phyloP scores from a whole-genome alignment of 2,113 vertebrate genomes.

The Pachypanchax playfairii region DNA sequence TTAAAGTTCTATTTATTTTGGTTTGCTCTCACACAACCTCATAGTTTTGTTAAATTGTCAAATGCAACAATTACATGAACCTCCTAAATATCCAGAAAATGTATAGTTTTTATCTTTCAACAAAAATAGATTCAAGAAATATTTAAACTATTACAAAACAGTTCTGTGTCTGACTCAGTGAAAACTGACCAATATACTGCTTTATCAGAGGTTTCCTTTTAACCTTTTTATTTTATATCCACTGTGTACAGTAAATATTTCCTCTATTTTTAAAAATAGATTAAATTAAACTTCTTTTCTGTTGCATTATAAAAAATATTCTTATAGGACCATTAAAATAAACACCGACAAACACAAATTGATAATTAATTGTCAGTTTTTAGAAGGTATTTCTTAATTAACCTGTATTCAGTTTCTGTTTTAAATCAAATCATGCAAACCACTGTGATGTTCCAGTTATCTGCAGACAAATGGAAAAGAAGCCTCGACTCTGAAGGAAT shows the following conservation, averaged over 20 bases:
- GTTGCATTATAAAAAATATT: background rate
- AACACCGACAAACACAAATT: background rate
- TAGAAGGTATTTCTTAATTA: slow-evolving; percentile 12
- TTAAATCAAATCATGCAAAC: too few species aligned
- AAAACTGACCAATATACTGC: background rate
- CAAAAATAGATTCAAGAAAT: too few species aligned
- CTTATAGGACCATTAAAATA: background rate
- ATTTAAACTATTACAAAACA: too few species aligned
- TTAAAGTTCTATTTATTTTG: too few species aligned
- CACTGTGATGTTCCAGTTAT: background rate
- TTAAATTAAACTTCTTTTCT: background rate
- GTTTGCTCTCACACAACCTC: too few species aligned
- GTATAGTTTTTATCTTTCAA: too few species aligned
- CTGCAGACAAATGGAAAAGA: background rate
- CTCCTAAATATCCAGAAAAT: too few species aligned
- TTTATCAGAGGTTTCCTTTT: background rate
- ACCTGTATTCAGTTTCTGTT: background rate
- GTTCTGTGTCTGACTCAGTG: too few species aligned
- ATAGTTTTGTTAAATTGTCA: too few species aligned
- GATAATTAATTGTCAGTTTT: too few species aligned
- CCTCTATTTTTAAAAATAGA: background rate
- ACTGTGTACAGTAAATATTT: background rate
- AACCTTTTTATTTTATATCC: background rate
- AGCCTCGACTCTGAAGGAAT: background rate
- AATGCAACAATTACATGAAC: too few species aligned